phyloP scores from a whole-genome alignment of 2,797 vertebrate genomes.

The Trachops cirrhosus region DNA sequence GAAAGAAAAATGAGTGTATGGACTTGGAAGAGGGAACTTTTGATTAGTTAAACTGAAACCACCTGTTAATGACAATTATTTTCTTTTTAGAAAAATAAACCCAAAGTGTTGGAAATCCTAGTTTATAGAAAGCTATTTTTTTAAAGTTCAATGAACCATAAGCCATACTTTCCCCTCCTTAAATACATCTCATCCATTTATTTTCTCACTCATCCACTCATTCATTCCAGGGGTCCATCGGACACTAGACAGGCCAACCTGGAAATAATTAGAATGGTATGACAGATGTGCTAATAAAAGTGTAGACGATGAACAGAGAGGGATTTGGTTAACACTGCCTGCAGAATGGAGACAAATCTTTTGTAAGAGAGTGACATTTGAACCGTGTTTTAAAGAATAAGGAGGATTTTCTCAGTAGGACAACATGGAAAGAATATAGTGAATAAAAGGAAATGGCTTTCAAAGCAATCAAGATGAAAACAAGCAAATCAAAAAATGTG shows the following conservation, averaged over 20 bases:
- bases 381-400: constrained; percentile 28
- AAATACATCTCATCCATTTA: neutral
- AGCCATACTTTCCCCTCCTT: constrained; percentile 23
- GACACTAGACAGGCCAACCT: neutral
- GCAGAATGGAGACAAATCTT: neutral
- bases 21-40: constrained; percentile 68
- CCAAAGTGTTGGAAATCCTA: constrained; percentile 16
- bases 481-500: neutral
- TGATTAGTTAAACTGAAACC: constrained; percentile 54
- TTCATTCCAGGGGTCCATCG: neutral
- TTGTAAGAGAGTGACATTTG: constrained; percentile 37
- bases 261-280: constrained; percentile 47
- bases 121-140: constrained; percentile 45
- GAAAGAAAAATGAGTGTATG: constrained; percentile 63
- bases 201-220: neutral
- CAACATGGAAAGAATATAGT: constrained; percentile 13
- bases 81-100: constrained; percentile 43
- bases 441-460: constrained; percentile 15
- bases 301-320: neutral
- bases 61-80: constrained; percentile 53
- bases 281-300: constrained; percentile 45
- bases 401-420: constrained; percentile 26
- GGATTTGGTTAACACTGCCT: constrained; percentile 17
- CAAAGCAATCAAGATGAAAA: constrained; percentile 24
- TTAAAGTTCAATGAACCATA: constrained; percentile 44